Evolutionary conservation across 2,797 vertebrate genomes (phyloP), one percentile per base, ranked within the genome.

Genomic region (Carcharodon carcharias): DNA sequence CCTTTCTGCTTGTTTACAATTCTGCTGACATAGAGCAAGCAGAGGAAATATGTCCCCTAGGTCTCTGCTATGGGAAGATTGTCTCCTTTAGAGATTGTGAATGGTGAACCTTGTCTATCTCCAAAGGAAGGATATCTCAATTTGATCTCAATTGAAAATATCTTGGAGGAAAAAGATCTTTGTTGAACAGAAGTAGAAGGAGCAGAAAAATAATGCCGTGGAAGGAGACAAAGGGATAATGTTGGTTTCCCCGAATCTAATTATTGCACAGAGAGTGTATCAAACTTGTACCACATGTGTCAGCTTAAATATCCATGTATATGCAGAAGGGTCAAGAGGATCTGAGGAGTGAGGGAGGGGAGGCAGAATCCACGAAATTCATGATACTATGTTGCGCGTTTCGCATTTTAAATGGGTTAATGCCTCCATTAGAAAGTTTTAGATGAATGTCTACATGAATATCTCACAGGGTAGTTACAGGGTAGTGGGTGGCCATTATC

Each of bases 21-120:
- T 91, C 28, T 91, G 88, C 88, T 91, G 56, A 91, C 58, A 91
- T 58, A 67, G n/a, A 40, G n/a, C n/a, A 93, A 26, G 16, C 91
- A 92, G 58, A 40, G 58, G 58, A 92, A 92, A 65, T 40, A 14
- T 61, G 6, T 40, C 61, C 56, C 58, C 31, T 21, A 3, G 3
- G 35, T 63, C 18, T 40, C 35, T 63, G 89, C 35, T 21, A 21
- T 92, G 89, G 21, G 88, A 58, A 61, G 56, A 91, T 91, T 58
- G 56, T 56, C 61, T 92, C 35, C 2, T 92, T 65, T 65, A 31
- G 28, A 18, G 26, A 16, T 21, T 63, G 89, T 92, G 58, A 63
- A 63, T 63, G 58, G 14, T 65, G 35, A 92, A n/a, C 58, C 58
- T 63, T 92, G 35, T 65, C 58, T 65, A 40, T 92, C 58, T 63